Evolutionary conservation across 23 tunicate genomes (phyloP), one percentile per base, ranked within the genome.

Genomic region (Diplosoma virens): DNA sequence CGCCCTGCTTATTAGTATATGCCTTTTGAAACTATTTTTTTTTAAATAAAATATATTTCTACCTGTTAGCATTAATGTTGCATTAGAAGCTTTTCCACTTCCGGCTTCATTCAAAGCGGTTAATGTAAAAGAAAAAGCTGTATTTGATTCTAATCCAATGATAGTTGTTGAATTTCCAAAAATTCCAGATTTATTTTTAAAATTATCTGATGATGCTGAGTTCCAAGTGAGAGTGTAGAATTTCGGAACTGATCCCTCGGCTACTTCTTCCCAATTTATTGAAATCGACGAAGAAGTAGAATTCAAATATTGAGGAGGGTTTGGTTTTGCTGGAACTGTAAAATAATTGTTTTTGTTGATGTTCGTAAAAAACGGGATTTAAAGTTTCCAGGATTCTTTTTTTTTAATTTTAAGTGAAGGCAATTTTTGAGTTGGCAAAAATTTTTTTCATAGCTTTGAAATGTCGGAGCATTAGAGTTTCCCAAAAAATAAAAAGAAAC

Each of bases 321-420:
- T 61, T n/a, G 35, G 23, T 29, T 61, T 61, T 6, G 69, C 69
- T 27, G 69, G 69, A 26, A 29, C 69, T 61, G 21, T 7, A 61
- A 56, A 41, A 9, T 7, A n/a, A n/a, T n/a, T n/a, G n/a, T n/a
- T n/a, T n/a, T n/a, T n/a, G n/a, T n/a, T n/a, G n/a, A n/a, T n/a
- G n/a, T n/a, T n/a, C n/a, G n/a, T n/a, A n/a, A n/a, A n/a, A n/a
- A n/a, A n/a, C n/a, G n/a, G n/a, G n/a, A n/a, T n/a, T n/a, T n/a
- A n/a, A n/a, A n/a, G n/a, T n/a, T n/a, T n/a, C n/a, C n/a, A n/a
- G n/a, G n/a, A n/a, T n/a, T n/a, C n/a, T n/a, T n/a, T n/a, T n/a
- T n/a, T n/a, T n/a, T n/a, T n/a, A n/a, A n/a, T n/a, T n/a, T n/a
- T n/a, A n/a, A n/a, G n/a, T n/a, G n/a, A n/a, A n/a, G n/a, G n/a